These are phyloP conservation scores for Gnathonemus longibarbis DNA, from an alignment of 2,113 vertebrate genomes.

Conservation along the genomic window DNA sequence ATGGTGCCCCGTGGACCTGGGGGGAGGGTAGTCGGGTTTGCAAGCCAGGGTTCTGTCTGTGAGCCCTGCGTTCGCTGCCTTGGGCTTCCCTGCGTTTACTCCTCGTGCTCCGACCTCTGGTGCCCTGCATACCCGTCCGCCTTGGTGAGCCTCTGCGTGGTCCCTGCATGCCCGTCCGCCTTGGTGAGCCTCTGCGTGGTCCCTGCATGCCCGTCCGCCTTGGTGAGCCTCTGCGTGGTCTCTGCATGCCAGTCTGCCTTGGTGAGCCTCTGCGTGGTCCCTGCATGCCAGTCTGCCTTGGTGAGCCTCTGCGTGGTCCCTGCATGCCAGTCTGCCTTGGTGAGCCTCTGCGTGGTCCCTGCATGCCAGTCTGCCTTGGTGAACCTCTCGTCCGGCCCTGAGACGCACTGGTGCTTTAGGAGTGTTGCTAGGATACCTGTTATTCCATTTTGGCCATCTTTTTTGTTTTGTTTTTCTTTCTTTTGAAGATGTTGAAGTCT, in stretches of 20 bases:
- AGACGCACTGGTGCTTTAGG: neutral
- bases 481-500: neutral
- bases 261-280: neutral
- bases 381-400: neutral
- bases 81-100: neutral
- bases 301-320: neutral
- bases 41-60: neutral
- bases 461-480: neutral
- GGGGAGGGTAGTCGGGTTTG: neutral
- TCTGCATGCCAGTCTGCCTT: neutral
- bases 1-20: neutral
- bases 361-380: no score
- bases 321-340: neutral
- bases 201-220: no score
- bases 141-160: no score
- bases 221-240: no score
- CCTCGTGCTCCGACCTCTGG: neutral
- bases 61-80: neutral
- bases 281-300: no score
- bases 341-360: neutral
- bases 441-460: slow-evolving; percentile 10
- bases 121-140: neutral
- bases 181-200: neutral
- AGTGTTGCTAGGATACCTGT: slow-evolving; percentile 31
- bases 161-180: no score